Base-by-base conservation (phyloP, 2,797 vertebrate genomes). In the Sebastes minor region DNA sequence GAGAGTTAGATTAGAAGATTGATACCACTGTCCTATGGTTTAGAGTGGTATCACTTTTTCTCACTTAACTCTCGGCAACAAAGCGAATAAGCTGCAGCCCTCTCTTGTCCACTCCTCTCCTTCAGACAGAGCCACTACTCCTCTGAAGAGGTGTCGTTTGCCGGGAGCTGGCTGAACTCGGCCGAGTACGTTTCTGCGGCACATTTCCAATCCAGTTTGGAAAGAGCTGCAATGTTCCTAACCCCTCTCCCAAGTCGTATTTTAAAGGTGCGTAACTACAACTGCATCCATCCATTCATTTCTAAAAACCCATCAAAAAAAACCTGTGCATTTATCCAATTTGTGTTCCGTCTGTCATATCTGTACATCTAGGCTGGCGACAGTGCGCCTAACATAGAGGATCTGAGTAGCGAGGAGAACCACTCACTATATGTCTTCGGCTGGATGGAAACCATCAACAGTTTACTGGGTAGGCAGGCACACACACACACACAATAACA, bases 351-450 rank as follows among this genome's bases (percentile, higher is more conserved):
- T 20, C 5, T 49, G 1, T 67, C 42, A 20, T 16, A 6, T 56
- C 23, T 14, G 5, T 27, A 1, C 2, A 2, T 74, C 1, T 11
- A 92, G 86, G 82, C 76, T 3, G 78, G 14, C 0, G 96, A 98
- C 74, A 66, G 1, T 2, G 67, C 80, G 1, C 95, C 95, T 8
- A 78, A 75, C 66, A 96, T 98, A 38, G 56, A 49, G 3, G 95
- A 96, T 82, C 94, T 98, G 82, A 97, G 81, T 60, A 0, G 32
- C 2, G 84, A 93, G 66, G 96, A 98, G 87, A 98, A 98, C 57
- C 85, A 55, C 57, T 73, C 95, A 1, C 74, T 98, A n/a, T 30
- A 76, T 12, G n/a, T 81, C 52, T 70, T 98, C 80, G 71, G 78
- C 49, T 71, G 42, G 90, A 90, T 98, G 88, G 56, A 9, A 0